Base-by-base conservation (phyloP, 2,113 vertebrate genomes). In the Gadus macrocephalus region DNA sequence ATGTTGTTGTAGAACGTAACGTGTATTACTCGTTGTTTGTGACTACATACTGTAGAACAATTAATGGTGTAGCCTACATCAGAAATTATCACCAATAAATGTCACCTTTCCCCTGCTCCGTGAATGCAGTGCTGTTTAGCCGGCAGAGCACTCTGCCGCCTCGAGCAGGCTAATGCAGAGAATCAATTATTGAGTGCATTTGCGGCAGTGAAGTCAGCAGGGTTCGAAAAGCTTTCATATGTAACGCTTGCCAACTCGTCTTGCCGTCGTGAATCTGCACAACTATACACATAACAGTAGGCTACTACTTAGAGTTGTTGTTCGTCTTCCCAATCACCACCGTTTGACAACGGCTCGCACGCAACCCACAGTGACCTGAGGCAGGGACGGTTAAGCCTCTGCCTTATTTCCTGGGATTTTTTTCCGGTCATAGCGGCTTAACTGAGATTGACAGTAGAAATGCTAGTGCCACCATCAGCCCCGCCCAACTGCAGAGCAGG, bases 151-250 rank as follows among this genome's bases (percentile, higher is more conserved):
- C 73, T 89, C 74, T 15, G 58, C 12, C 69, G 67, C 71, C 68
- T 77, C 22, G 53, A 70, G 65, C 53, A 69, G 19, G 15, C 76
- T 85, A 81, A 80, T 87, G 76, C 69, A 62, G 53, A 56, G 25
- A 85, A 85, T 89, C 56, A 85, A 85, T 85, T 85, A 85, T 88
- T 76, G 4, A 87, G 72, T 81, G 72, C 27, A 71, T 74, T 77
- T 67, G 60, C 67, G 66, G 71, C 75, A 76, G 27, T 2, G 19
- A 15, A 35, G 25, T 22, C 70, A 25, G 27, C 22, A 71, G 38
- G 60, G 73, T 42, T 53, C 42, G 55, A 76, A 62, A 22, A 35
- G 74, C 67, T 78, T 75, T 78, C 35, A 67, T 63, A 0, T 0
- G 27, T 14, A 49, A 49, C 42, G 42, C 9, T 14, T 49, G 42